These are phyloP conservation scores for Macropus fuliginosus DNA, from an alignment of 2,797 vertebrate genomes.

Conservation along the genomic window DNA sequence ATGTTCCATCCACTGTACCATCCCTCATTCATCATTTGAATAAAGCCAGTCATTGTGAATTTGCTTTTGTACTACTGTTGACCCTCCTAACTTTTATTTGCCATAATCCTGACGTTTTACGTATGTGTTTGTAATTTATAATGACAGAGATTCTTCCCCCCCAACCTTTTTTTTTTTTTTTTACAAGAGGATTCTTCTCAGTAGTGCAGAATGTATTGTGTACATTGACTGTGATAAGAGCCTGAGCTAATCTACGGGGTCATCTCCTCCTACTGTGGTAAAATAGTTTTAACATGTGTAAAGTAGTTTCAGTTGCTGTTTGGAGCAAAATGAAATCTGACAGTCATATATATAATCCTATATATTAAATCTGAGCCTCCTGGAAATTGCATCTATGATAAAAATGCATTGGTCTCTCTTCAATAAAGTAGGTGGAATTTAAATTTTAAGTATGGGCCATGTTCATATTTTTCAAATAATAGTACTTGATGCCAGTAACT, in stretches of 20 bases:
- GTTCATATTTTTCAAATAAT: conserved; percentile 65
- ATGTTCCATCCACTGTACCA: neutral
- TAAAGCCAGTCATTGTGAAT: conserved; percentile 6
- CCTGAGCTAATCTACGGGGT: conserved; percentile 77
- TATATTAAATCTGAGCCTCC: conserved; percentile 49
- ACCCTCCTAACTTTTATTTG: conserved; percentile 50
- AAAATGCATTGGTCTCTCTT: conserved; percentile 36
- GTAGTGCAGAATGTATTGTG: conserved; percentile 62
- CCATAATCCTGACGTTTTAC: conserved; percentile 41
- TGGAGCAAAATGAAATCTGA: conserved; percentile 62
- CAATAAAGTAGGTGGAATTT: conserved; percentile 49
- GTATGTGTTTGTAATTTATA: conserved; percentile 33
- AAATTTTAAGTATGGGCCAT: conserved; percentile 41
- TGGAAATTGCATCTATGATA: conserved; percentile 15
- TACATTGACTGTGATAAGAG: conserved; percentile 76
- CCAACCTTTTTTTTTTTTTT: conserved; percentile 40
- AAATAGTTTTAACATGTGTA: conserved; percentile 71
- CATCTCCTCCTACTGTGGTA: conserved; percentile 80
- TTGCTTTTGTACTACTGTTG: conserved; percentile 52
- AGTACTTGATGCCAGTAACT: conserved; percentile 16
- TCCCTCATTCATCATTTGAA: conserved; percentile 11
- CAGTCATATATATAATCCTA: conserved; percentile 53
- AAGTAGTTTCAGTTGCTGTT: conserved; percentile 72
- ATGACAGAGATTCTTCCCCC: conserved; percentile 31
- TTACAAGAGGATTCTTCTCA: conserved; percentile 62